These are phyloP conservation scores for Scaptomyza graminum DNA, from an alignment of 1,140 invertebrate genomes.

Conservation along the genomic window DNA sequence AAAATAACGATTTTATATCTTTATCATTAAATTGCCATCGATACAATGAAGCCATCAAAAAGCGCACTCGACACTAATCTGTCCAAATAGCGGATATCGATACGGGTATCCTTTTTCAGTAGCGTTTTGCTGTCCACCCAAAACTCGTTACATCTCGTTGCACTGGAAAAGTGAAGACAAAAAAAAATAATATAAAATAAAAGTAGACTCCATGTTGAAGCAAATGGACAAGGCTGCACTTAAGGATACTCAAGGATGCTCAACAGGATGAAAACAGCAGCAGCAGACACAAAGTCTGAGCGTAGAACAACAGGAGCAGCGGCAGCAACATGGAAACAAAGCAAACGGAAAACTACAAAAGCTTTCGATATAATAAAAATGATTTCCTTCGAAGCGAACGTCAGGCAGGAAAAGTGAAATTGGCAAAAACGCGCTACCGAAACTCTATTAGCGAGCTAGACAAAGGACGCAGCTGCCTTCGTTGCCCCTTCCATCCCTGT, in stretches of 20 bases:
- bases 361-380: slow-evolving; percentile 82
- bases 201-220: background rate
- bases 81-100: slow-evolving; percentile 41
- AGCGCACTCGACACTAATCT: slow-evolving; percentile 68
- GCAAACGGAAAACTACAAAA: slow-evolving; percentile 70
- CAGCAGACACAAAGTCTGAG: slow-evolving; percentile 57
- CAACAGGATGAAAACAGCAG: slow-evolving; percentile 7
- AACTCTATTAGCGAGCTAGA: slow-evolving; percentile 74
- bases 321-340: slow-evolving; percentile 42
- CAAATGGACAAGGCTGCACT: slow-evolving; percentile 63
- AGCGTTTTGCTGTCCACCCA: background rate
- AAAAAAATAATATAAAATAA: background rate
- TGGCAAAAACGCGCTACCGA: slow-evolving; percentile 64
- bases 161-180: slow-evolving; percentile 2
- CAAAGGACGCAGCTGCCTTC: slow-evolving; percentile 48
- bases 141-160: slow-evolving; percentile 43
- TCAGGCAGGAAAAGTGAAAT: slow-evolving; percentile 61
- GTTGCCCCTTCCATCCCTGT: background rate
- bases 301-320: slow-evolving; percentile 6
- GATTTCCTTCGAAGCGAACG: slow-evolving; percentile 64
- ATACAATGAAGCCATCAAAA: slow-evolving; percentile 47
- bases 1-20: slow-evolving; percentile 25
- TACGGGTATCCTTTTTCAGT: slow-evolving; percentile 9
- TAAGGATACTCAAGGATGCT: slow-evolving; percentile 61
- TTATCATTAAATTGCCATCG: slow-evolving; percentile 28